Evolutionary conservation across 2,113 vertebrate species (phyloP).

Genomic region (Sorex fumeus): DNA sequence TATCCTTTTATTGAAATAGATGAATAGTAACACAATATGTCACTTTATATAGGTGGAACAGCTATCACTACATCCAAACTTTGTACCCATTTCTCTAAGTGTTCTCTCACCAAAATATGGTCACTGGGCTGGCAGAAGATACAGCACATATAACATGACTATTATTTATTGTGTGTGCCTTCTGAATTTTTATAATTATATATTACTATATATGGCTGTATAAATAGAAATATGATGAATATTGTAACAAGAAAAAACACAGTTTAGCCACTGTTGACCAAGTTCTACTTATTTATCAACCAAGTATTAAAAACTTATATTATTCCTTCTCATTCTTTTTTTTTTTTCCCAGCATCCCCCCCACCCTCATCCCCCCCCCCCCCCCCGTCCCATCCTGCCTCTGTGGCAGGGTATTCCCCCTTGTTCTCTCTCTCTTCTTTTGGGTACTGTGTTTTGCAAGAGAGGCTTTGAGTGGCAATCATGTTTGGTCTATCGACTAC

Average conservation of each 20-base stretch:
- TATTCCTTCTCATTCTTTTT: slow-evolving; percentile 38
- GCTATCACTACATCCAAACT: background rate
- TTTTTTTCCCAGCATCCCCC: too few species aligned
- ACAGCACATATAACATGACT: background rate
- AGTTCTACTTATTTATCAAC: slow-evolving; percentile 34
- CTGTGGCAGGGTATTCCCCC: too few species aligned
- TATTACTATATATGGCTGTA: background rate
- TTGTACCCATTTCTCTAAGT: background rate
- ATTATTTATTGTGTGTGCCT: background rate
- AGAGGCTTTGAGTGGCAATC: too few species aligned
- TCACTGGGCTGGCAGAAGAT: background rate
- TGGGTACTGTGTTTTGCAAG: too few species aligned
- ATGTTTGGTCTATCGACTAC: too few species aligned
- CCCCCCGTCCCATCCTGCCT: too few species aligned
- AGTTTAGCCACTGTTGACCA: background rate
- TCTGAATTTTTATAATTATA: slow-evolving; percentile 29
- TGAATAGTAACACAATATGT: background rate
- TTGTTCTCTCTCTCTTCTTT: too few species aligned
- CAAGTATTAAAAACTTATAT: background rate
- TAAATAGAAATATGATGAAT: background rate
- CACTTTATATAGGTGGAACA: background rate
- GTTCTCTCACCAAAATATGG: background rate
- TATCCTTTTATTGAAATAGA: slow-evolving; percentile 14
- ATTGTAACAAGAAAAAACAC: slow-evolving; percentile 23
- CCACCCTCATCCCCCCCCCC: too few species aligned